phyloP scores from a whole-genome alignment of 2,888 invertebrate species.

The Trichogramma dendrolimi region DNA sequence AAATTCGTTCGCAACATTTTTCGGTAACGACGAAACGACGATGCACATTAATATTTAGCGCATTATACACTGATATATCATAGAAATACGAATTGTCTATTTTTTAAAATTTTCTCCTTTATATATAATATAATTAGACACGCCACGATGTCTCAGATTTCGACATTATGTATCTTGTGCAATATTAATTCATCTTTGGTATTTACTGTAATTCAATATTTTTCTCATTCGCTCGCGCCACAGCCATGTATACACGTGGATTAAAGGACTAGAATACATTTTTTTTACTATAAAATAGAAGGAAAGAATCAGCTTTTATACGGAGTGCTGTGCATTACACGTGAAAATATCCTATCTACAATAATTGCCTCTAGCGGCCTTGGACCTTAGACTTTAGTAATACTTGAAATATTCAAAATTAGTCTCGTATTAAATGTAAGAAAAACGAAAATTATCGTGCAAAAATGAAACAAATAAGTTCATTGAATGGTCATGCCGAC shows the following conservation, averaged over 20 bases:
- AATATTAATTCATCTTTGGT: constrained; percentile 5
- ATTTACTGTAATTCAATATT: constrained; percentile 21
- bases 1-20: too few species aligned
- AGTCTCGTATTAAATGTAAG: not conserved
- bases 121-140: too few species aligned
- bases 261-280: constrained; percentile 44
- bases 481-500: too few species aligned
- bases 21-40: too few species aligned
- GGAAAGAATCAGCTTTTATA: constrained; percentile 37
- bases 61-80: too few species aligned
- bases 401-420: not conserved
- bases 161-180: too few species aligned
- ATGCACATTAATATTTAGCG: too few species aligned
- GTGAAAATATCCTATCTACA: constrained; percentile 53
- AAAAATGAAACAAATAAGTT: too few species aligned
- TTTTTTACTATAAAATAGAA: too few species aligned
- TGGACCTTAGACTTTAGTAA: constrained; percentile 14
- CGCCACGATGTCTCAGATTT: too few species aligned
- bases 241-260: constrained; percentile 33
- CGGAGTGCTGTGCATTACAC: constrained; percentile 46
- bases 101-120: too few species aligned
- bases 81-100: too few species aligned
- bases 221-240: constrained; percentile 32
- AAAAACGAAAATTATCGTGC: not conserved
- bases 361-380: constrained; percentile 33